These are phyloP conservation scores for Drosophila jambulina DNA, from an alignment of 1,140 invertebrate species.

Conservation along the genomic window DNA sequence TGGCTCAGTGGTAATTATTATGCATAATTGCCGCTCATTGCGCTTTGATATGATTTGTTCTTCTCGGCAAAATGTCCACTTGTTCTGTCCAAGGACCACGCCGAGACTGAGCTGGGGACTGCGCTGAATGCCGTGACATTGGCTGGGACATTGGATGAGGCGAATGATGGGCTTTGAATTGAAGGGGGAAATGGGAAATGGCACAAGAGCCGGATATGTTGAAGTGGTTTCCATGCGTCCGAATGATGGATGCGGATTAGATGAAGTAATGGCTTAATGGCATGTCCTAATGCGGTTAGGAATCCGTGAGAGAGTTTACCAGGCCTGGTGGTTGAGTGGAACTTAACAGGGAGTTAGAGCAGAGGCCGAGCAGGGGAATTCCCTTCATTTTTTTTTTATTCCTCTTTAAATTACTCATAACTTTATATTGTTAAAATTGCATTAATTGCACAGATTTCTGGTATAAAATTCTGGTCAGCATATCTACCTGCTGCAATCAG, in stretches of 20 bases:
- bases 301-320: not conserved
- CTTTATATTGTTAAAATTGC: not conserved
- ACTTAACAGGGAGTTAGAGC: not conserved
- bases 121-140: conserved; percentile 64
- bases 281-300: conserved; percentile 6
- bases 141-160: conserved; percentile 20
- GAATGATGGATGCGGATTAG: conserved; percentile 27
- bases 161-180: conserved; percentile 36
- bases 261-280: conserved; percentile 25
- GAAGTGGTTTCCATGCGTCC: conserved; percentile 36
- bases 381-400: no score
- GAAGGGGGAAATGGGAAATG: conserved; percentile 15
- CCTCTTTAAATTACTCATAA: rapidly evolving
- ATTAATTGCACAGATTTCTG: not conserved
- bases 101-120: conserved; percentile 2
- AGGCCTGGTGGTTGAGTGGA: not conserved
- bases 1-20: conserved; percentile 63
- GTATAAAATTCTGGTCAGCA: not conserved
- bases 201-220: conserved; percentile 29
- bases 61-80: conserved; percentile 56
- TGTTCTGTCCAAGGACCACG: conserved; percentile 51
- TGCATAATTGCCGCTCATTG: conserved; percentile 69
- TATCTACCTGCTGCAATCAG: not conserved
- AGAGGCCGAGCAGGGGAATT: no score
- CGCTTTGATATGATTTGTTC: conserved; percentile 69